Percentiles rank a stretch among this genome's conserved stretches.
Conservation (phyloP, 2,113 vertebrate genomes). For the Pao palembangensis region DNA sequence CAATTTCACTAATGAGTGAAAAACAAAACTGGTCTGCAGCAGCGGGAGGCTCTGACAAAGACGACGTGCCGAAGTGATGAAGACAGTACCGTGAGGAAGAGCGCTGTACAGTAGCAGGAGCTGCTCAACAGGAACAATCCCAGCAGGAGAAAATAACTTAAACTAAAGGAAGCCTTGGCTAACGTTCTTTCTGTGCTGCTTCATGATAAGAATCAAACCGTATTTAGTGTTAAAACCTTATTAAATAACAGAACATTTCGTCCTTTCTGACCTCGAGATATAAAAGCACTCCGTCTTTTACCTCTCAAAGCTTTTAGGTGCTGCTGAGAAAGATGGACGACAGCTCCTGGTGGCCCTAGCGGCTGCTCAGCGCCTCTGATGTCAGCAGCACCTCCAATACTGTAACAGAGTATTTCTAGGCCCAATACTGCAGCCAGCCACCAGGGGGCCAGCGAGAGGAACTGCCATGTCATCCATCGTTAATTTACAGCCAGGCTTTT, state of each 20-base stretch:
- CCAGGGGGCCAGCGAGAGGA: not conserved
- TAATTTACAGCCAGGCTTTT: not conserved
- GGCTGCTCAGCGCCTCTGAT: no score
- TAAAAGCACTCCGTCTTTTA: no score
- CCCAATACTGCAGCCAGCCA: not conserved
- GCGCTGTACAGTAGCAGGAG: no score
- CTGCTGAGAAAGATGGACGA: no score
- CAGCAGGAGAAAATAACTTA: not conserved
- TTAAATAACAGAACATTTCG: no score
- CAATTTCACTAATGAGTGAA: conserved; percentile 36
- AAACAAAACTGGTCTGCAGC: conserved; percentile 40
- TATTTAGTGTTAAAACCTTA: no score
- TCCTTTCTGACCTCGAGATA: no score
- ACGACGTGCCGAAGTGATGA: conserved; percentile 4
- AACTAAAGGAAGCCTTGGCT: not conserved
- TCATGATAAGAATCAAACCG: not conserved
- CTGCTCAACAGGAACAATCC: not conserved
- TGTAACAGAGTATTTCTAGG: no score
- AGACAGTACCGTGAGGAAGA: conserved; percentile 3
- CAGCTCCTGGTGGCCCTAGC: no score
- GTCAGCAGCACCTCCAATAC: no score
- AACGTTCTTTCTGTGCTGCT: no score
- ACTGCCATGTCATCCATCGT: not conserved
- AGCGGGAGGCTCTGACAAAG: conserved; percentile 3
- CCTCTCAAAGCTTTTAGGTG: no score